These are phyloP conservation scores for Turritopsis dohrnii DNA, from an alignment of 30 jellyfish, hydroid and myxozoan species.

Conservation along the genomic window DNA sequence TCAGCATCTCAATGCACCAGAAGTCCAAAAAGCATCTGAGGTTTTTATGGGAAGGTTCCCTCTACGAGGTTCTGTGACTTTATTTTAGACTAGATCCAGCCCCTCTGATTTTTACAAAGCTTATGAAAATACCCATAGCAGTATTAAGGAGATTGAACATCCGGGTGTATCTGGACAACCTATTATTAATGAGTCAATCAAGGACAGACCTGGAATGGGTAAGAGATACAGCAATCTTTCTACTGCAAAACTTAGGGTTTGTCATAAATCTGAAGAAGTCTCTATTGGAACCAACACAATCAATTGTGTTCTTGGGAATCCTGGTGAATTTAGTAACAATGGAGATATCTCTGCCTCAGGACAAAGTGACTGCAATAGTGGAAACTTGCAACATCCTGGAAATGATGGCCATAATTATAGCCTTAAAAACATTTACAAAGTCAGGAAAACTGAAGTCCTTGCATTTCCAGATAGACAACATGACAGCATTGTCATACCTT, in stretches of 20 bases:
- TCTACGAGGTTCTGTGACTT: constrained; percentile 17
- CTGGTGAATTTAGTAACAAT: neutral
- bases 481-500: too few relatives aligned
- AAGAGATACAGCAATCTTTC: too few relatives aligned
- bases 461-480: too few relatives aligned
- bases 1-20: constrained; percentile 9
- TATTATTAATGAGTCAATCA: too few relatives aligned
- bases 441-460: too few relatives aligned
- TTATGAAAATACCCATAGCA: constrained; percentile 33
- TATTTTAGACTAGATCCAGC: constrained; percentile 26
- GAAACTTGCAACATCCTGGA: neutral
- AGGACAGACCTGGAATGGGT: too few relatives aligned
- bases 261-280: too few relatives aligned
- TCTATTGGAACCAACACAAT: constrained; percentile 11
- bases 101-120: constrained; percentile 16
- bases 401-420: too few relatives aligned
- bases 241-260: too few relatives aligned
- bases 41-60: constrained; percentile 16
- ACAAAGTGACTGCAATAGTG: constrained; percentile 15
- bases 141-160: constrained; percentile 21
- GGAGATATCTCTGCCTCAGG: constrained; percentile 26
- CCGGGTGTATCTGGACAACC: constrained; percentile 6
- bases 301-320: constrained; percentile 1
- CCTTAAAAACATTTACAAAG: too few relatives aligned
- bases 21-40: constrained; percentile 11